Evolutionary conservation across 2,797 vertebrate genomes (phyloP).

Genomic region (Labroides dimidiatus): DNA sequence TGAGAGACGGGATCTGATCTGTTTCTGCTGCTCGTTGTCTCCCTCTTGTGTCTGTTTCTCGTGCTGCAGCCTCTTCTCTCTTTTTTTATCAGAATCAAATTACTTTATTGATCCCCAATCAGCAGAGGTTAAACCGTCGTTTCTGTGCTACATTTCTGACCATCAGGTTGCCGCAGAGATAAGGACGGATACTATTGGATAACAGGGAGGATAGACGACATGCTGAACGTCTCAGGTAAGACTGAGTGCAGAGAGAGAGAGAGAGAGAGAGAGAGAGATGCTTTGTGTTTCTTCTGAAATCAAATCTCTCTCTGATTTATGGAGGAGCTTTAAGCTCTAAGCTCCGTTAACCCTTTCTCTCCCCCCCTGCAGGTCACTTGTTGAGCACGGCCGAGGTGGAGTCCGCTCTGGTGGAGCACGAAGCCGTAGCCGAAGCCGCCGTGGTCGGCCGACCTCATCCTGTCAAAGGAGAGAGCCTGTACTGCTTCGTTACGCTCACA

Average conservation of each 20-base stretch:
- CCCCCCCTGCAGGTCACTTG: constrained; percentile 87
- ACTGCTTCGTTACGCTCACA: constrained; percentile 94
- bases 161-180: constrained; percentile 85
- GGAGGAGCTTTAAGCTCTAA: too few species aligned
- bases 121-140: too few species aligned
- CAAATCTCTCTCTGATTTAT: too few species aligned
- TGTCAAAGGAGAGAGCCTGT: constrained; percentile 95
- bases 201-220: constrained; percentile 89
- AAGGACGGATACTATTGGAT: constrained; percentile 90
- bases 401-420: constrained; percentile 92
- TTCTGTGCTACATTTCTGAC: background rate
- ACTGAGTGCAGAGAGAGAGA: too few species aligned
- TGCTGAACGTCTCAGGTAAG: constrained; percentile 89
- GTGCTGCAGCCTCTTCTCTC: background rate
- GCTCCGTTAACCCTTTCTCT: background rate
- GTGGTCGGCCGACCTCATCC: constrained; percentile 93
- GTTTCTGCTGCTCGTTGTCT: too few species aligned
- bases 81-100: too few species aligned
- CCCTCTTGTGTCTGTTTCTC: constrained; percentile 13
- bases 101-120: too few species aligned
- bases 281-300: too few species aligned
- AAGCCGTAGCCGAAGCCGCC: constrained; percentile 88
- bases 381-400: constrained; percentile 96
- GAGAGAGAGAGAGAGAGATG: too few species aligned
- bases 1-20: constrained; percentile 50